These are phyloP conservation scores for Sebastes matsubarae DNA, from an alignment of 2,797 vertebrate species.

Conservation along the genomic window DNA sequence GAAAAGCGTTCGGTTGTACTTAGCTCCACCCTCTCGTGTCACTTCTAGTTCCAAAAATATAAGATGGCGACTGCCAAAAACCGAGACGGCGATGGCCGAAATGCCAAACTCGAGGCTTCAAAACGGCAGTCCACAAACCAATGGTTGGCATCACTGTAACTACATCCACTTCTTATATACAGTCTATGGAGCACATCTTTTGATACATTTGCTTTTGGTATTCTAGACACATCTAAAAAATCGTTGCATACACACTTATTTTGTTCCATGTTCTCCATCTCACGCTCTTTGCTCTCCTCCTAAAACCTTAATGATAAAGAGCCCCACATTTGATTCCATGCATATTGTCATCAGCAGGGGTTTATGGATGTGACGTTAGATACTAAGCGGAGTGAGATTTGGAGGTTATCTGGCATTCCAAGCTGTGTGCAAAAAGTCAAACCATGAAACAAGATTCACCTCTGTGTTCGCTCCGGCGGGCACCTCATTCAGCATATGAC, in stretches of 20 bases:
- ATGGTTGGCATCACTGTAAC: too few species aligned
- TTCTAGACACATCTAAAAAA: conserved; percentile 8
- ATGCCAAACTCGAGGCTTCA: too few species aligned
- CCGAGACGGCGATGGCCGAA: too few species aligned
- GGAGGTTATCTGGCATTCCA: conserved; percentile 65
- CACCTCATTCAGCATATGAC: conserved; percentile 37
- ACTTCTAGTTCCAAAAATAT: too few species aligned
- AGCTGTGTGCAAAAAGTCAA: conserved; percentile 64
- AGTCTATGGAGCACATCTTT: not conserved
- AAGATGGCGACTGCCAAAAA: too few species aligned
- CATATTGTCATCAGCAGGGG: conserved; percentile 50
- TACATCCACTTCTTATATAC: too few species aligned
- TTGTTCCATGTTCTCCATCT: conserved; percentile 1
- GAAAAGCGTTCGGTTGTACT: too few species aligned
- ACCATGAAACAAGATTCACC: conserved; percentile 63
- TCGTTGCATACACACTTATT: not conserved
- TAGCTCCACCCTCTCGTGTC: too few species aligned
- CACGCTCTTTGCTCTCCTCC: conserved; percentile 9
- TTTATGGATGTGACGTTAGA: conserved; percentile 67
- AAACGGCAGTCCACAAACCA: too few species aligned
- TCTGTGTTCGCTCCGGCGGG: conserved; percentile 18
- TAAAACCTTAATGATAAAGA: conserved; percentile 26
- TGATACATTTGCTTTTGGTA: not conserved
- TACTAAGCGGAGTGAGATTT: conserved; percentile 57
- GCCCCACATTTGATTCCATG: conserved; percentile 44